phyloP scores from a whole-genome alignment of 2,888 invertebrate species.

The Hesperia comma region DNA sequence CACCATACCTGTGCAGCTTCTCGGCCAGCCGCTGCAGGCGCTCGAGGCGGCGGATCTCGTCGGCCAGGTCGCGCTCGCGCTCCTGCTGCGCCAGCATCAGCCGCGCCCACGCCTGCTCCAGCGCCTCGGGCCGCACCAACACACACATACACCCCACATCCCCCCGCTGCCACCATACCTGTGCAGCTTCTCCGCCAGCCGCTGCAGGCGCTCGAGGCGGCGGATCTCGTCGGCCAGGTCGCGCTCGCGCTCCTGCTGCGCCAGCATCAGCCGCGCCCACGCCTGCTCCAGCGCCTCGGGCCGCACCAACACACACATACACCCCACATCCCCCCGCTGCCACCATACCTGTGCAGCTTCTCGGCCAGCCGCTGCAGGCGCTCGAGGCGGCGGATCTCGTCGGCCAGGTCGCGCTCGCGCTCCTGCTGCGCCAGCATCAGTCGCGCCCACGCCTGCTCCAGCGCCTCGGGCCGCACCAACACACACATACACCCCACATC shows the following conservation, averaged over 20 bases:
- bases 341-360: conserved; percentile 91
- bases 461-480: conserved; percentile 92
- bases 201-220: conserved; percentile 94
- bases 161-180: too few species aligned
- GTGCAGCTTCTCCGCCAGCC: conserved; percentile 96
- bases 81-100: conserved; percentile 95
- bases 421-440: conserved; percentile 95
- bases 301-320: too few species aligned
- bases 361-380: conserved; percentile 96
- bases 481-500: too few species aligned
- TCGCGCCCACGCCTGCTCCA: conserved; percentile 95
- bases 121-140: conserved; percentile 92
- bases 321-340: too few species aligned
- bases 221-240: conserved; percentile 96
- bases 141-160: too few species aligned
- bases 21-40: conserved; percentile 96
- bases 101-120: conserved; percentile 95
- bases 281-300: conserved; percentile 94
- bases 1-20: conserved; percentile 91
- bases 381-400: conserved; percentile 95
- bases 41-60: conserved; percentile 95
- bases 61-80: conserved; percentile 94
- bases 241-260: conserved; percentile 95
- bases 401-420: conserved; percentile 94
- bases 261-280: conserved; percentile 94